These are phyloP conservation scores for Noctua fimbriata DNA, from an alignment of 2,888 invertebrate genomes.

Conservation along the genomic window DNA sequence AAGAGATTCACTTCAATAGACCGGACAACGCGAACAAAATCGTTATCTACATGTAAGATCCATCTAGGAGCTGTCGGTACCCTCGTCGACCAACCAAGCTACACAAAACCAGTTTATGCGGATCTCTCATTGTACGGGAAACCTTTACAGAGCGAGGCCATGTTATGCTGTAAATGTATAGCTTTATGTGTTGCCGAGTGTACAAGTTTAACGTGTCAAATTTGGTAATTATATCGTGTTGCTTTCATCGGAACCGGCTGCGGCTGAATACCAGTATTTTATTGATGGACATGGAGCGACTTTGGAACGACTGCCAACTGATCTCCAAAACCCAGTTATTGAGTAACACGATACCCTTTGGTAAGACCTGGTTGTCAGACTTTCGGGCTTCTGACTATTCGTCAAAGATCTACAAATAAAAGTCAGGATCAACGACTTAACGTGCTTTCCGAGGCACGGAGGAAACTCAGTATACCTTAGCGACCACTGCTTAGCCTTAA, in stretches of 20 bases:
- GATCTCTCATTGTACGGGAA: too few species aligned
- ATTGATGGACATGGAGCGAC: neutral
- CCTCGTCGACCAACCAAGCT: too few species aligned
- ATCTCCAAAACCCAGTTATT: neutral
- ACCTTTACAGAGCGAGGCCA: too few species aligned
- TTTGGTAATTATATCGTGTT: neutral
- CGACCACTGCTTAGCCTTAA: too few species aligned
- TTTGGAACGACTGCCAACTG: neutral
- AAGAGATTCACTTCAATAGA: neutral
- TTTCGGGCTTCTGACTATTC: too few species aligned
- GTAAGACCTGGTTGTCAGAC: neutral
- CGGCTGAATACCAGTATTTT: neutral
- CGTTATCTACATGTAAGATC: neutral
- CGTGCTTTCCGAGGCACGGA: too few species aligned
- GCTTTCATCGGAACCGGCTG: neutral
- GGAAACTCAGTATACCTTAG: too few species aligned
- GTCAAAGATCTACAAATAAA: too few species aligned
- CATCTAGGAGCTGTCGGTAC: neutral
- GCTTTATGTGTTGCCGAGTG: too few species aligned
- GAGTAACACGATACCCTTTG: neutral
- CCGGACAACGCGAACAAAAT: neutral
- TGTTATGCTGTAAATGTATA: too few species aligned
- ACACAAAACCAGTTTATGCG: too few species aligned
- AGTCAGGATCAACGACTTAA: too few species aligned
- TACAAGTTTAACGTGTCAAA: neutral